Evolutionary conservation across 1,140 invertebrate genomes (phyloP).

Genomic region (Aphidius gifuensis): DNA sequence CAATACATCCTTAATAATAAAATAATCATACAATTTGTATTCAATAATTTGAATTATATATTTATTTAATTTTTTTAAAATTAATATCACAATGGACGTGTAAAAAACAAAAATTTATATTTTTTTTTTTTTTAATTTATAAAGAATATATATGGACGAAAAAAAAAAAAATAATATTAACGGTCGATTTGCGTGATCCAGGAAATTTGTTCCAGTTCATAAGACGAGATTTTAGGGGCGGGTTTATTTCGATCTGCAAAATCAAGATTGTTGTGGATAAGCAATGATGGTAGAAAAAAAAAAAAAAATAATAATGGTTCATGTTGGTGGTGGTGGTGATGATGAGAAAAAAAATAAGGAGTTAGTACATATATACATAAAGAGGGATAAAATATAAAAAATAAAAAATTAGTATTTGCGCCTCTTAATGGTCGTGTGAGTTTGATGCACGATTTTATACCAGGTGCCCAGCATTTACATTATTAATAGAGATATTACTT

Average conservation of each 20-base stretch:
- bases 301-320: background rate
- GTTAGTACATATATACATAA: no score
- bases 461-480: conserved; percentile 40
- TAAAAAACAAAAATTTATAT: no score
- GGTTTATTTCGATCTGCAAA: conserved; percentile 9
- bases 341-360: background rate
- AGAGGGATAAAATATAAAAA: no score
- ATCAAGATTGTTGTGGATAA: conserved; percentile 10
- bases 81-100: background rate
- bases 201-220: conserved; percentile 16
- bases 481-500: conserved; percentile 48
- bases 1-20: no score
- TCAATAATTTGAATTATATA: background rate
- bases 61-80: background rate
- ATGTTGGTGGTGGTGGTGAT: background rate
- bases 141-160: no score
- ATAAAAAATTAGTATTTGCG: no score
- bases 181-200: conserved; percentile 15
- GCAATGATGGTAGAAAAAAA: no score
- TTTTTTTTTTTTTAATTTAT: no score
- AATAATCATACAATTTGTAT: background rate
- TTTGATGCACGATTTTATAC: conserved; percentile 36
- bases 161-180: conserved; percentile 4
- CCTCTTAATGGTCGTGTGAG: conserved; percentile 36
- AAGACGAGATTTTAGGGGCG: conserved; percentile 7